Conservation (phyloP, 1,140 invertebrate genomes). For the Chironomus tepperi region DNA sequence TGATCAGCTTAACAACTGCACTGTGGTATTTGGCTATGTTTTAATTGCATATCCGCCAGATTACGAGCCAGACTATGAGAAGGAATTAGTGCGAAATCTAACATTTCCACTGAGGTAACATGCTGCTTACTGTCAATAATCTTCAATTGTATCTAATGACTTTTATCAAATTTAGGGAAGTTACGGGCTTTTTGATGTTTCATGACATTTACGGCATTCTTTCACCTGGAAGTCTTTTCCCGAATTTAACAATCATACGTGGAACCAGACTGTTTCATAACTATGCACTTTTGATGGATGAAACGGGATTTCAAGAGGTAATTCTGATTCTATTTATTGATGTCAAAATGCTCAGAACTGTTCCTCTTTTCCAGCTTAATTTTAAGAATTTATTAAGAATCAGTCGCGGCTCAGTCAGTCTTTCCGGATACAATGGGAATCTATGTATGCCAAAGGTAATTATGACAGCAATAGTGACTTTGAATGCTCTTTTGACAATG, state of each 20-base stretch:
- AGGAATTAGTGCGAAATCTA: background rate
- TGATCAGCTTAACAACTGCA: background rate
- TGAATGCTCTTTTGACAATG: constrained; percentile 60
- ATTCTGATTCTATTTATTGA: background rate
- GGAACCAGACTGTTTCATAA: constrained; percentile 62
- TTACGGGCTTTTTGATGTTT: constrained; percentile 63
- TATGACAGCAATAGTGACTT: constrained; percentile 40
- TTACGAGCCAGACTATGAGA: no score
- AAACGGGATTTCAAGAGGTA: constrained; percentile 28
- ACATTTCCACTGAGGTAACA: constrained; percentile 45
- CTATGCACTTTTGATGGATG: constrained; percentile 63
- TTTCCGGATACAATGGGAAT: background rate
- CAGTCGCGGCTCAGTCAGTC: background rate
- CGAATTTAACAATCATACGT: constrained; percentile 71
- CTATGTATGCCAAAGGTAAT: background rate
- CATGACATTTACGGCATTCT: constrained; percentile 57
- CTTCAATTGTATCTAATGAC: background rate
- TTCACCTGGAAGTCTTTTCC: constrained; percentile 64
- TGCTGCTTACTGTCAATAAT: background rate
- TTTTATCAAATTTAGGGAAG: constrained; percentile 40
- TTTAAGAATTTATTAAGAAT: background rate
- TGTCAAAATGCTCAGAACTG: background rate
- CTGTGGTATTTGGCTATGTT: background rate
- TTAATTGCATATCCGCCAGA: background rate
- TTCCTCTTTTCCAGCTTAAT: background rate